These are phyloP conservation scores for Potamarius usumacintae DNA, from an alignment of 2,113 vertebrate species.

Conservation along the genomic window DNA sequence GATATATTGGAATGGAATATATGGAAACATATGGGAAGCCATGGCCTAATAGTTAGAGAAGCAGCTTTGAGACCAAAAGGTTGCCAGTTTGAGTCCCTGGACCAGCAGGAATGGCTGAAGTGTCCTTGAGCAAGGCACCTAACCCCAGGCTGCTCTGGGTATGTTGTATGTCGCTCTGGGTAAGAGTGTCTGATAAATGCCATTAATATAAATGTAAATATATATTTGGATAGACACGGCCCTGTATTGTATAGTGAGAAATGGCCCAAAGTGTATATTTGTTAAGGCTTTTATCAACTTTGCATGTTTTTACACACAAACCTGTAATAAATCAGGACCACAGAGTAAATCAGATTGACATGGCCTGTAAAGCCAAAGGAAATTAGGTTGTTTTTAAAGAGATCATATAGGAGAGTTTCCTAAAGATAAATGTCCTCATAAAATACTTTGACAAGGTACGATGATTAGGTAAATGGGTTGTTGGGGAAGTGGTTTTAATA, in stretches of 20 bases:
- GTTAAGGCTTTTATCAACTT: background rate
- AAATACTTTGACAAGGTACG: background rate
- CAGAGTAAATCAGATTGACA: background rate
- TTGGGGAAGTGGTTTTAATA: background rate
- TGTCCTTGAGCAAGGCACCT: no score
- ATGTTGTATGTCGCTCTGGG: no score
- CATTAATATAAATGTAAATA: no score
- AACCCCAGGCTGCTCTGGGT: no score
- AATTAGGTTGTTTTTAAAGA: constrained; percentile 7
- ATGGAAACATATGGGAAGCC: no score
- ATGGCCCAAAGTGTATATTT: background rate
- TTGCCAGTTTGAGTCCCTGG: no score
- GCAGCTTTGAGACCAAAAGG: no score
- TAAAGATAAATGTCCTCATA: background rate
- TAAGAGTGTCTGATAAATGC: no score
- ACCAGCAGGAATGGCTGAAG: no score
- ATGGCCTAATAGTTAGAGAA: no score
- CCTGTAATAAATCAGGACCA: background rate
- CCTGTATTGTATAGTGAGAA: background rate
- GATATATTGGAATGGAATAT: no score
- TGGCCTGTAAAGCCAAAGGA: background rate
- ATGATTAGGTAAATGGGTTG: background rate
- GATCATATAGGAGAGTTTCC: background rate
- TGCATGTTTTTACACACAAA: background rate
- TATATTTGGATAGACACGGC: background rate